These are phyloP conservation scores for Dinothrombium tinctorium DNA, from an alignment of 1,140 invertebrate genomes.

Conservation along the genomic window DNA sequence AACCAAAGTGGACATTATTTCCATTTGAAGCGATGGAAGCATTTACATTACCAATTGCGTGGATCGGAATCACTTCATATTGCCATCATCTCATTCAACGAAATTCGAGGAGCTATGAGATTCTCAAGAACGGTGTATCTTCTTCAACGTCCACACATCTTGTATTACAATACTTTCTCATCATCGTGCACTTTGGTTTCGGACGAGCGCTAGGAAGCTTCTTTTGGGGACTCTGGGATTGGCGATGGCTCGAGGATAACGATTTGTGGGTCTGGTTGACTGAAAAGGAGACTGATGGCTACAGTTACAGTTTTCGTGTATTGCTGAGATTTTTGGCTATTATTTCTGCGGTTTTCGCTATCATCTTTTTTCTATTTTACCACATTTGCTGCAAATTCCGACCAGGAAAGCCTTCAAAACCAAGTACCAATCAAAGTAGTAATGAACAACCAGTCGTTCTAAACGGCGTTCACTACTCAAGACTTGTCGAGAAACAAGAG, in stretches of 20 bases:
- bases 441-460: no score
- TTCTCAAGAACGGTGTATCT: no score
- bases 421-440: no score
- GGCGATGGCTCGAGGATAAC: constrained; percentile 3
- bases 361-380: constrained; percentile 5
- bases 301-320: constrained; percentile 4
- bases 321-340: constrained; percentile 6
- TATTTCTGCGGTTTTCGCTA: background rate
- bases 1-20: constrained; percentile 12
- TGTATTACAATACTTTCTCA: constrained; percentile 14
- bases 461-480: no score
- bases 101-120: no score
- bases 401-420: no score
- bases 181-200: constrained; percentile 15
- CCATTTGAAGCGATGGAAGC: constrained; percentile 16
- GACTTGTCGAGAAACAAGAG: no score
- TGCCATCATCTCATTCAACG: constrained; percentile 13
- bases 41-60: constrained; percentile 14
- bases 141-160: constrained; percentile 7
- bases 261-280: constrained; percentile 8
- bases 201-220: constrained; percentile 8
- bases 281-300: background rate
- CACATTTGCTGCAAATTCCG: constrained; percentile 9
- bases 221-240: constrained; percentile 5
- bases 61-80: constrained; percentile 15